Evolutionary conservation across 1,140 invertebrate genomes (phyloP).

Genomic region (Sitobion miscanthi): DNA sequence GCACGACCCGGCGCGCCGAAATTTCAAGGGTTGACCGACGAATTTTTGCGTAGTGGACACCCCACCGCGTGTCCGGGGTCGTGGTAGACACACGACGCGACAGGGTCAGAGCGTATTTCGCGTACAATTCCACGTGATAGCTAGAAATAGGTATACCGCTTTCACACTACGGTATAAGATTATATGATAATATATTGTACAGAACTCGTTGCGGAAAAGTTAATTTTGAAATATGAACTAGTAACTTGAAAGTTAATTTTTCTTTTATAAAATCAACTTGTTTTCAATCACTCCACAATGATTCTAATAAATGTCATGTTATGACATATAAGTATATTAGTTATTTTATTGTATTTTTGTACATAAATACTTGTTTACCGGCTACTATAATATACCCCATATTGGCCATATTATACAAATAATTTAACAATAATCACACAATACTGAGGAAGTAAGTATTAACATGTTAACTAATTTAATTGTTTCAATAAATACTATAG

Average conservation of each 20-base stretch:
- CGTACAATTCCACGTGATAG: too few relatives aligned
- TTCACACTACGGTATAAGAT: not conserved
- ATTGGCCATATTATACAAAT: too few relatives aligned
- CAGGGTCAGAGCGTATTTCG: not conserved
- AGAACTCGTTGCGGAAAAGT: not conserved
- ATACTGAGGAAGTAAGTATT: too few relatives aligned
- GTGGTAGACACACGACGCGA: too few relatives aligned
- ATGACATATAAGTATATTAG: not conserved
- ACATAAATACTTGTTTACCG: not conserved
- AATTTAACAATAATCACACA: too few relatives aligned
- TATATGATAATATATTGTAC: not conserved
- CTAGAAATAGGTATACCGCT: not conserved
- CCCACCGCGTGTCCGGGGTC: not conserved
- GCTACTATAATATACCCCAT: not conserved
- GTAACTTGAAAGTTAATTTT: not conserved
- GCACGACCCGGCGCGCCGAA: not conserved
- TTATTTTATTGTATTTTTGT: not conserved
- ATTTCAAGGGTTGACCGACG: not conserved
- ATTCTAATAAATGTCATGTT: not conserved
- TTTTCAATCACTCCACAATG: too few relatives aligned
- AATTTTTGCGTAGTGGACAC: not conserved
- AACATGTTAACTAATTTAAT: too few relatives aligned
- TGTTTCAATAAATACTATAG: too few relatives aligned
- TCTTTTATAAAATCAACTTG: not conserved
- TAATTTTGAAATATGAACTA: not conserved